Evolutionary conservation across 2,888 invertebrate species (phyloP), one percentile per base, ranked within the genome.

Genomic region (Drosophila atroscutellata): DNA sequence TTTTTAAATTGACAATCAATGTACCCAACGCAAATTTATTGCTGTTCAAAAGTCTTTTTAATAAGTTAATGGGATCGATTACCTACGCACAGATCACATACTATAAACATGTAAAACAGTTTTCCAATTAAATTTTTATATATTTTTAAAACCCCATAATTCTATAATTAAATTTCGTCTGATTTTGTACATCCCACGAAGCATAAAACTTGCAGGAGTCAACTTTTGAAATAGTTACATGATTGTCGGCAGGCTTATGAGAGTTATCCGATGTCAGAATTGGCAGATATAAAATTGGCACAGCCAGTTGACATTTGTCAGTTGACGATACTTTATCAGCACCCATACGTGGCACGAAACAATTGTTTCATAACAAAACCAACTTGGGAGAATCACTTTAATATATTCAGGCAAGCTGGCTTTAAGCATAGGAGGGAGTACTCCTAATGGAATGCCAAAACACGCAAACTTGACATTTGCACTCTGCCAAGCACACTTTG

Each of bases 351-450:
- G 42, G 95, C 95, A 50, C 95, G 95, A 83, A 94, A 94, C 67
- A 94, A 95, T 1, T 95, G 96, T 90, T 98, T 97, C 92, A 96
- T 96, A 79, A 97, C 98, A 4, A 94, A 94, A 77, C 99, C 99
- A 26, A 98, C 99, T 11, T 99, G 99, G 99, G 97, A 97, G 91
- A 99, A 98, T 93, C 99, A 99, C 92, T 95, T 95, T 77, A 93
- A 97, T 58, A 95, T 98, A 6, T 98, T 98, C 92, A 93, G 94
- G 72, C 95, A 95, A 91, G 95, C 97, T 54, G 98, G 98, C 1
- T 98, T 98, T 93, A 94, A 94, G 51, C 94, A 95, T n/a, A 94
- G 96, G 3, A 94, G 95, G 26, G 94, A 95, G 34, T 99, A 99
- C 93, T 95, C 97, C 52, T 99, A 99, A 94, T 99, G 98, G 98